phyloP scores from a whole-genome alignment of 2,113 vertebrate species.

The Drymodes brunneopygia region DNA sequence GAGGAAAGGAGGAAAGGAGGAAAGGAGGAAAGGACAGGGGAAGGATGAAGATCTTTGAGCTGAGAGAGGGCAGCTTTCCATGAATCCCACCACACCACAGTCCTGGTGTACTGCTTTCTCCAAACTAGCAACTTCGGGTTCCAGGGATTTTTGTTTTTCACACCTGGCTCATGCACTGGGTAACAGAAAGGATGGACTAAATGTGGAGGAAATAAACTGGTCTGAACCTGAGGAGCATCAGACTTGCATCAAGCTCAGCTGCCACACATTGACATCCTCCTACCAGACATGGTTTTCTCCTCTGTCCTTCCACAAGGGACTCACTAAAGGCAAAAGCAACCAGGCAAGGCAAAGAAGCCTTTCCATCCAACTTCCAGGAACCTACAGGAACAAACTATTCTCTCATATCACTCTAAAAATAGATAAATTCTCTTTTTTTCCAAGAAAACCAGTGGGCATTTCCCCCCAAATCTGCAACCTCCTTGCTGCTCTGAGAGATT shows the following conservation, averaged over 20 bases:
- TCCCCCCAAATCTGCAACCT: background rate
- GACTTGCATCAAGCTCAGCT: background rate
- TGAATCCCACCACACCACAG: accelerated
- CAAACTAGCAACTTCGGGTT: background rate
- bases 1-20: accelerated
- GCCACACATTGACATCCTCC: background rate
- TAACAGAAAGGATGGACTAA: background rate
- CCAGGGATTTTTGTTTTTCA: background rate
- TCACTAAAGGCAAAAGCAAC: background rate
- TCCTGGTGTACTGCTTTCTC: background rate
- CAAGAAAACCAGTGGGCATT: background rate
- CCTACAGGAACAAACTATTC: background rate
- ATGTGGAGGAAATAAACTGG: background rate
- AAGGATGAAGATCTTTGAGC: background rate
- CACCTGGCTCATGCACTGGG: background rate
- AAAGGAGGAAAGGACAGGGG: no score
- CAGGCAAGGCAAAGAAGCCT: background rate
- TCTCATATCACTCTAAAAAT: background rate
- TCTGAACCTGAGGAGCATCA: background rate
- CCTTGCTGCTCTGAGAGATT: background rate
- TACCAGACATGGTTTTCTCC: background rate
- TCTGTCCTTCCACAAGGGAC: background rate
- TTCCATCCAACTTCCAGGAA: background rate
- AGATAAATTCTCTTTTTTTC: background rate
- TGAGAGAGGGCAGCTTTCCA: background rate